Evolutionary conservation across 2,888 invertebrate species (phyloP).

Genomic region (Caprella mutica): DNA sequence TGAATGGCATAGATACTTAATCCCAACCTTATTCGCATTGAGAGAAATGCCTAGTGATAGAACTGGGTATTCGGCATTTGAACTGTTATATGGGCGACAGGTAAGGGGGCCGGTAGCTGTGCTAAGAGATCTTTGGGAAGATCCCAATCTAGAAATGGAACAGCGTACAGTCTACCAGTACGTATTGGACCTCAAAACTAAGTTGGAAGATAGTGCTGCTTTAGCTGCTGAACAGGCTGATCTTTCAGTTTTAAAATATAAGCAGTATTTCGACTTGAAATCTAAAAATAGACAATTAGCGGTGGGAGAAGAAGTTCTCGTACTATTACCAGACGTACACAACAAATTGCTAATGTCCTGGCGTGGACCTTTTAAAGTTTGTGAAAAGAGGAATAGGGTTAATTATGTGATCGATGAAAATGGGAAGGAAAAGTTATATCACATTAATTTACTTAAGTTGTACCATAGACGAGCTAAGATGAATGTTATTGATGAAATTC

Average conservation of each 20-base stretch:
- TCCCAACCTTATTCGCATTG: slow-evolving; percentile 3
- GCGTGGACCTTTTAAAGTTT: neutral
- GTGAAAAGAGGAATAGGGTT: neutral
- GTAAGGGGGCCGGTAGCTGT: neutral
- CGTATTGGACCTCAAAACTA: neutral
- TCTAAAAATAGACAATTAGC: neutral
- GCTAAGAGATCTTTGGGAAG: neutral
- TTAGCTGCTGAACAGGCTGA: neutral
- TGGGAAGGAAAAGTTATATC: neutral
- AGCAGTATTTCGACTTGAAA: slow-evolving; percentile 1
- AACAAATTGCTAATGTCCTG: neutral
- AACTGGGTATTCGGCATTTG: neutral
- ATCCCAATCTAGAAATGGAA: neutral
- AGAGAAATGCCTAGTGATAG: slow-evolving; percentile 9
- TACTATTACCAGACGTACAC: neutral
- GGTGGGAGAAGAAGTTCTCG: slow-evolving; percentile 1
- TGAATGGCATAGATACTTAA: slow-evolving; percentile 15
- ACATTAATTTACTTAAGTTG: neutral
- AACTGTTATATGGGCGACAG: neutral
- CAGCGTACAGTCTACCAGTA: neutral
- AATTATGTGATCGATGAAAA: neutral
- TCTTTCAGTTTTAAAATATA: neutral
- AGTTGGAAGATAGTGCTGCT: neutral
- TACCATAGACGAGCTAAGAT: neutral
- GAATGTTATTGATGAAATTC: too few species aligned